Conservation (phyloP, 2,888 invertebrate genomes). For the Eristalinus sepulchralis region DNA sequence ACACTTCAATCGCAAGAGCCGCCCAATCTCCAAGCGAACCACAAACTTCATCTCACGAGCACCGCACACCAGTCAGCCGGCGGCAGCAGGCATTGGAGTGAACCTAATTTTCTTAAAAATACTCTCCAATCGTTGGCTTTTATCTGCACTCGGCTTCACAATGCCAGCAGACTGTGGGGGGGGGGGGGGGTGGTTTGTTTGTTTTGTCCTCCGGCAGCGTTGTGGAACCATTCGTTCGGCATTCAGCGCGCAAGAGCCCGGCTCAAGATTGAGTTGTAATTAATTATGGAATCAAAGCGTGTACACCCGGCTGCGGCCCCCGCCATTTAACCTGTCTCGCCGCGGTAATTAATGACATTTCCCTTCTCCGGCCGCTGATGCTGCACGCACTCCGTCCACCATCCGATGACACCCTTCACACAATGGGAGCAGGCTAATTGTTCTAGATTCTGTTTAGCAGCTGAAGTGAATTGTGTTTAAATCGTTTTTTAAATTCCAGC, state of each 20-base stretch:
- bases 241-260: conserved; percentile 15
- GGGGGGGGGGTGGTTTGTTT: background rate
- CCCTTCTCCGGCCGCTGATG: background rate
- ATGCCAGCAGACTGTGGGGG: background rate
- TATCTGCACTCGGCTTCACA: background rate
- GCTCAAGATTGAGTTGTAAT: conserved; percentile 48
- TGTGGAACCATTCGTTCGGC: conserved; percentile 27
- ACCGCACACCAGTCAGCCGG: background rate
- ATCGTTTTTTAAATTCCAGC: background rate
- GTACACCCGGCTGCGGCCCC: conserved; percentile 1
- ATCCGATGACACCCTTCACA: background rate
- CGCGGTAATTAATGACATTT: conserved; percentile 26
- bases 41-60: background rate
- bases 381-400: background rate
- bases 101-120: conserved; percentile 19
- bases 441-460: conserved; percentile 11
- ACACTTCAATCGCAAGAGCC: conserved; percentile 19
- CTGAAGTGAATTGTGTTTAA: background rate
- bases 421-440: background rate
- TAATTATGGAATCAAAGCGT: conserved; percentile 50
- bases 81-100: background rate
- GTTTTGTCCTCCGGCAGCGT: conserved; percentile 42
- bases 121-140: conserved; percentile 2
- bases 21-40: conserved; percentile 15
- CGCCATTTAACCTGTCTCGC: conserved; percentile 13